phyloP scores from a whole-genome alignment of 2,113 vertebrate species.

The Menura novaehollandiae region DNA sequence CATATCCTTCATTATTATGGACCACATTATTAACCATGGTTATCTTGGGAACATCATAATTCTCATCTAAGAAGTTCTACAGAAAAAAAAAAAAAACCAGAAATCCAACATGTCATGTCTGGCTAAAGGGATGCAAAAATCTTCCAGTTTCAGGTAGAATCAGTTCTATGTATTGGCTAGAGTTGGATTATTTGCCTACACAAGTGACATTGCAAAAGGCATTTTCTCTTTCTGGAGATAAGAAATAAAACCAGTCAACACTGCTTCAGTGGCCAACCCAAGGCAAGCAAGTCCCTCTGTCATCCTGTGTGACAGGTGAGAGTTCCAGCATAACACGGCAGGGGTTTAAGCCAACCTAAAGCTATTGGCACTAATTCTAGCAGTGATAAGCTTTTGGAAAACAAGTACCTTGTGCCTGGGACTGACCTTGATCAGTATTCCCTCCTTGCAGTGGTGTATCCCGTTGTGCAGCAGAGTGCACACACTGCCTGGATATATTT shows the following conservation, averaged over 20 bases:
- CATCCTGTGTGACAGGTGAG: accelerated
- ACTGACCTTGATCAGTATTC: conserved; percentile 93
- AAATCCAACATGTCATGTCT: neutral
- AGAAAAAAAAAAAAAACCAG: conserved; percentile 20
- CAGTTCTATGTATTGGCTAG: neutral
- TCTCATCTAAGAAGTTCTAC: conserved; percentile 88
- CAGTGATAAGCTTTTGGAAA: neutral
- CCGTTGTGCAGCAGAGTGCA: conserved; percentile 85
- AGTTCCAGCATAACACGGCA: neutral
- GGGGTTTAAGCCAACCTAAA: neutral
- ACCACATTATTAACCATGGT: conserved; percentile 91
- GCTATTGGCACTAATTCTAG: neutral
- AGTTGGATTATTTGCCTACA: neutral
- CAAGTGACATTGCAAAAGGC: neutral
- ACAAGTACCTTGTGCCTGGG: neutral
- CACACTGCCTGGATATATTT: conserved; percentile 90
- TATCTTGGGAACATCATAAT: conserved; percentile 84
- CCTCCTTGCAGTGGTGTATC: conserved; percentile 96
- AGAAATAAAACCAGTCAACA: neutral
- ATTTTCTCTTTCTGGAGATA: neutral
- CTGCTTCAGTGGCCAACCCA: neutral
- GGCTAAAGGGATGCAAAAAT: neutral
- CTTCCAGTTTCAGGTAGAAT: neutral
- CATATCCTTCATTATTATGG: conserved; percentile 94
- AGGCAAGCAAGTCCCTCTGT: neutral